Percentiles rank a stretch among this genome's conserved stretches.
These are phyloP conservation scores for Cryptops parisi DNA, from an alignment of 2,888 invertebrate genomes.

Conservation along the genomic window DNA sequence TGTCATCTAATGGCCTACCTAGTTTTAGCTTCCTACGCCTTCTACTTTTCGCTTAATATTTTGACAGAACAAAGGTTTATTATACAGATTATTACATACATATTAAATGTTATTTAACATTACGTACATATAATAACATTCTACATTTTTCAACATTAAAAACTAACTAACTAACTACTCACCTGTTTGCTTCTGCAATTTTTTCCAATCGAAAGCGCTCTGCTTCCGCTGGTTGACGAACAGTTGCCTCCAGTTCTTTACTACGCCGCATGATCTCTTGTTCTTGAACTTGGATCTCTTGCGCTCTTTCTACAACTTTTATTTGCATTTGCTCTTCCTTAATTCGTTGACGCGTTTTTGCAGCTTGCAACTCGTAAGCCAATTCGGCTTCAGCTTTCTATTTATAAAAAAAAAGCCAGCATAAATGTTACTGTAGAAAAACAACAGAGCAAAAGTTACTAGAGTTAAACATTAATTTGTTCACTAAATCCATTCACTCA, in stretches of 20 bases:
- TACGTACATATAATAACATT: conserved; percentile 1
- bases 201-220: conserved; percentile 83
- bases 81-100: no score
- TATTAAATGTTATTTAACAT: no score
- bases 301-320: conserved; percentile 73
- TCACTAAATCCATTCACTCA: conserved; percentile 36
- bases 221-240: conserved; percentile 89
- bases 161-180: conserved; percentile 10
- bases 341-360: conserved; percentile 87
- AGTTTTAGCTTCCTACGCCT: no score
- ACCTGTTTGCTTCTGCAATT: conserved; percentile 79
- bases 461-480: no score
- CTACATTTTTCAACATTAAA: conserved; percentile 13
- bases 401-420: conserved; percentile 14
- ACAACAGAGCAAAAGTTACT: no score
- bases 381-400: conserved; percentile 80
- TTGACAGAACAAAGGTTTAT: no score
- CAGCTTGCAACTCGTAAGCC: conserved; percentile 84
- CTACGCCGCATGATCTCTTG: conserved; percentile 88
- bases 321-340: conserved; percentile 98
- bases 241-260: conserved; percentile 80
- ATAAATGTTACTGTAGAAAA: no score
- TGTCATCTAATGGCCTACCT: no score
- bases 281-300: conserved; percentile 88
- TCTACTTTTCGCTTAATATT: no score